These are phyloP conservation scores for Papilio helenus DNA, from an alignment of 1,140 invertebrate species.

Conservation along the genomic window DNA sequence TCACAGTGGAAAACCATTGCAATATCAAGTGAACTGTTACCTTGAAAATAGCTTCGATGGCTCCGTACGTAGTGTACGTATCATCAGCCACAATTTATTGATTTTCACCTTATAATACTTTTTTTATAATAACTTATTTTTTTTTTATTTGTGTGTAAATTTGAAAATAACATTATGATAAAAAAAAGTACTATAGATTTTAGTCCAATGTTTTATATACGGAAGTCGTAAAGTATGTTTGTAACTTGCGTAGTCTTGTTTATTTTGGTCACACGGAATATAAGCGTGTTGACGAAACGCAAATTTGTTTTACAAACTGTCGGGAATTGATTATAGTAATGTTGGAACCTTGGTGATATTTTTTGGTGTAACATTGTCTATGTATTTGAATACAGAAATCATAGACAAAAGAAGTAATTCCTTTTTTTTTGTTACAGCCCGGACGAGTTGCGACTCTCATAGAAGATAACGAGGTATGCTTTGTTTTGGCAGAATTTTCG, in stretches of 20 bases:
- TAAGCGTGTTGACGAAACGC: not conserved
- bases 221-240: not conserved
- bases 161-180: too few relatives aligned
- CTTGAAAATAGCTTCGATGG: too few relatives aligned
- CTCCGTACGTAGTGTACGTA: too few relatives aligned
- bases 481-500: not conserved
- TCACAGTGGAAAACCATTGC: too few relatives aligned
- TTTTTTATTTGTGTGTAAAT: too few relatives aligned
- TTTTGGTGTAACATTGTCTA: not conserved
- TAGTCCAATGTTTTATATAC: not conserved
- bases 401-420: not conserved
- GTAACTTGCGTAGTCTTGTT: slow-evolving; percentile 6
- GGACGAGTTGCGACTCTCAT: slow-evolving; percentile 91
- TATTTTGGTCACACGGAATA: slow-evolving; percentile 8
- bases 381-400: not conserved
- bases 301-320: slow-evolving; percentile 18
- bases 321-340: not conserved
- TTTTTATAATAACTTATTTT: too few relatives aligned
- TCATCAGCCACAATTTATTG: too few relatives aligned
- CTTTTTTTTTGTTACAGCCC: slow-evolving; percentile 85
- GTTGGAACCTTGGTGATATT: not conserved
- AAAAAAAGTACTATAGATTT: too few relatives aligned
- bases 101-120: too few relatives aligned
- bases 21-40: too few relatives aligned
- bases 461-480: slow-evolving; percentile 88